Conservation (phyloP, 2,797 vertebrate species). For the Liparis tanakae region DNA sequence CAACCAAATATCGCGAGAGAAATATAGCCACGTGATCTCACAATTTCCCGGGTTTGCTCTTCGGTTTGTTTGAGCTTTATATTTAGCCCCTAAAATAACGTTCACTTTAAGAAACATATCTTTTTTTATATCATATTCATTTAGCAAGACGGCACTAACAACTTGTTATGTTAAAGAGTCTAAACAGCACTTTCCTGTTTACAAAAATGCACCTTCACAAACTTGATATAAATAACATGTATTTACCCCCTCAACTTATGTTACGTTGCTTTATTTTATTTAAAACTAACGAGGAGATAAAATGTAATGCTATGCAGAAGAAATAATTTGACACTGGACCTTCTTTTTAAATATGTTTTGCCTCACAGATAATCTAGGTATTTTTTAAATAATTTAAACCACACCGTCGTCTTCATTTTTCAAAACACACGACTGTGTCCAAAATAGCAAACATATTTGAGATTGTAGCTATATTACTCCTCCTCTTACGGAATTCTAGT, state of each 20-base stretch:
- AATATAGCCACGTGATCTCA: slow-evolving; percentile 9
- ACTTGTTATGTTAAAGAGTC: not conserved
- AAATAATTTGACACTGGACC: not conserved
- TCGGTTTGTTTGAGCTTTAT: not conserved
- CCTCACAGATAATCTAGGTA: not conserved
- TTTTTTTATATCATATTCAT: not conserved
- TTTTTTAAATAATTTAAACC: not conserved
- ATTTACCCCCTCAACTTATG: not conserved
- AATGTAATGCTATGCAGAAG: not conserved
- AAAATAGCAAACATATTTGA: not conserved
- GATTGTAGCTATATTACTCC: slow-evolving; percentile 14
- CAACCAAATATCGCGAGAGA: slow-evolving; percentile 66
- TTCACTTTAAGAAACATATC: not conserved
- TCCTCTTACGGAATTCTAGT: slow-evolving; percentile 9
- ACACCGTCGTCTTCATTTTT: not conserved
- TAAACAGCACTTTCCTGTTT: not conserved
- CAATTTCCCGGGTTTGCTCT: not conserved
- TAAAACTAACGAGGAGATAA: not conserved
- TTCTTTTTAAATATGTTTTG: not conserved
- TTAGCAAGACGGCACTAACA: not conserved
- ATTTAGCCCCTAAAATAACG: not conserved
- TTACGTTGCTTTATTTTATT: not conserved
- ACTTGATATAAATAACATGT: not conserved
- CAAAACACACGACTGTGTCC: not conserved
- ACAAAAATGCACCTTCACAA: not conserved